Conservation (phyloP, 2,888 invertebrate genomes). For the Drosophila nr. perissopoda region DNA sequence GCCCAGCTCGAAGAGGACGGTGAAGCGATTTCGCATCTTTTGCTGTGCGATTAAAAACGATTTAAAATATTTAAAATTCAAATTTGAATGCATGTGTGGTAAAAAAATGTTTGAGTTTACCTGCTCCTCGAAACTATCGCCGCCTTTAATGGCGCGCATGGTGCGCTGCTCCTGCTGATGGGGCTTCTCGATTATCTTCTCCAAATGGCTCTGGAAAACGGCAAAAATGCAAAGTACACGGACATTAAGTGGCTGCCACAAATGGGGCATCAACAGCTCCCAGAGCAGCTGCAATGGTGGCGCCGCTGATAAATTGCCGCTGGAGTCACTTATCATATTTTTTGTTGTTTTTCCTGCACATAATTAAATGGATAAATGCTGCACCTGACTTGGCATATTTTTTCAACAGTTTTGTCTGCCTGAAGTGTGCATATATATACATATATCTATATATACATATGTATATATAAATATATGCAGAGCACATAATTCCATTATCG, state of each 20-base stretch:
- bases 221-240: constrained; percentile 40
- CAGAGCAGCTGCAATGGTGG: constrained; percentile 24
- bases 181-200: constrained; percentile 94
- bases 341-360: constrained; percentile 61
- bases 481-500: constrained; percentile 15
- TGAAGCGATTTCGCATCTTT: constrained; percentile 88
- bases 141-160: constrained; percentile 86
- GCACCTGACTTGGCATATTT: constrained; percentile 68
- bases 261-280: constrained; percentile 54
- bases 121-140: constrained; percentile 88
- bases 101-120: constrained; percentile 74
- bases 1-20: constrained; percentile 93
- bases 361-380: constrained; percentile 51
- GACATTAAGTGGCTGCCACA: constrained; percentile 72
- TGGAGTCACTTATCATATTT: constrained; percentile 1
- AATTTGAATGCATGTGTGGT: not conserved
- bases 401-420: constrained; percentile 23
- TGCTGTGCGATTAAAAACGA: constrained; percentile 42
- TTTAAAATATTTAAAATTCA: not conserved
- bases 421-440: not conserved
- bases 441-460: not conserved
- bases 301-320: constrained; percentile 54
- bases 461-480: not conserved
- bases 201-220: constrained; percentile 90
- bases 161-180: constrained; percentile 85